These are phyloP conservation scores for Sprattus sprattus DNA, from an alignment of 2,113 vertebrate genomes.

Conservation along the genomic window DNA sequence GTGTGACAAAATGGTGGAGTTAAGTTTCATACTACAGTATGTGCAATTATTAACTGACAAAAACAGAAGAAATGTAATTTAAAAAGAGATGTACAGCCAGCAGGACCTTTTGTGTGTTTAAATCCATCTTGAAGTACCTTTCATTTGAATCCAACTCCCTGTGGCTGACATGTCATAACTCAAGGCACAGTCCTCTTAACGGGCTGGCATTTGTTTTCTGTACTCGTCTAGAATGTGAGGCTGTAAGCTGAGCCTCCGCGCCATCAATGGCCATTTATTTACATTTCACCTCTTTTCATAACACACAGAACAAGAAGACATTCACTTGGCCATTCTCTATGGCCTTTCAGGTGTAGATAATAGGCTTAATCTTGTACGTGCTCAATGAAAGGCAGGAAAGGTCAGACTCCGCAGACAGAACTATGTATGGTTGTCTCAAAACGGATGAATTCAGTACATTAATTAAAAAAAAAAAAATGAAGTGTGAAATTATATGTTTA, in stretches of 20 bases:
- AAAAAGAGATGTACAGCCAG: not conserved
- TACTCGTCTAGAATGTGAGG: not conserved
- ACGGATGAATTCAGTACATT: not conserved
- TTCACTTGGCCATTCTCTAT: slow-evolving; percentile 8
- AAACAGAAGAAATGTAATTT: not conserved
- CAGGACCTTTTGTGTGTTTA: not conserved
- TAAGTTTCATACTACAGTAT: not conserved
- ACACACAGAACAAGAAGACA: slow-evolving; percentile 4
- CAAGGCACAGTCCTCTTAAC: not conserved
- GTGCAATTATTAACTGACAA: not conserved
- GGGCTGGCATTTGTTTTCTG: slow-evolving; percentile 10
- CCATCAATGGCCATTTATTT: slow-evolving; percentile 4
- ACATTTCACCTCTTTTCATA: slow-evolving; percentile 18
- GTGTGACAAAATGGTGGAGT: not conserved
- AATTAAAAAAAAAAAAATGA: not conserved
- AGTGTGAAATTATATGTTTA: too few relatives aligned
- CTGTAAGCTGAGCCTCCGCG: not conserved
- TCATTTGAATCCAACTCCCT: not conserved
- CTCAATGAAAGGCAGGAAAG: not conserved
- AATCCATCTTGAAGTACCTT: not conserved
- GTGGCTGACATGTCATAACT: slow-evolving; percentile 18
- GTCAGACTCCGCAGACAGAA: not conserved
- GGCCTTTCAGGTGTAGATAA: slow-evolving; percentile 8
- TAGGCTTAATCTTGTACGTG: not conserved
- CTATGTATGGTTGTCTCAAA: not conserved